A percentile compares a stretch with the other conserved stretches of the same genome.
These are phyloP conservation scores for Mycteria americana DNA, from an alignment of 2,797 vertebrate species.

Conservation along the genomic window DNA sequence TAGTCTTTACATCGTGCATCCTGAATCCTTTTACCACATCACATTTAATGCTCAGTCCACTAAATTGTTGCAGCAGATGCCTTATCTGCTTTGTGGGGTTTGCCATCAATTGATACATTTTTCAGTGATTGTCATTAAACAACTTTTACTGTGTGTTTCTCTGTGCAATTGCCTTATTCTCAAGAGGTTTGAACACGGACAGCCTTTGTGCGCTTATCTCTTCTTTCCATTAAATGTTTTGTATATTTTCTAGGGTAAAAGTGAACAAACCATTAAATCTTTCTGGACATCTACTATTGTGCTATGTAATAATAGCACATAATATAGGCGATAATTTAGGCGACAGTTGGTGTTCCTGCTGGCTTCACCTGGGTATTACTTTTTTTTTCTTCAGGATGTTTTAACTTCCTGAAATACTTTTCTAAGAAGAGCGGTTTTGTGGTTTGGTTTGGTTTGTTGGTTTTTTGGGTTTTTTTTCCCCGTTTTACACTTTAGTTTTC, in stretches of 20 bases:
- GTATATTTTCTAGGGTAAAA: not conserved
- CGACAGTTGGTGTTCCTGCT: not conserved
- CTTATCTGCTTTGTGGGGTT: slow-evolving; percentile 1
- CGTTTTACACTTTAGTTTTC: not conserved
- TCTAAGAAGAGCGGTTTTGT: not conserved
- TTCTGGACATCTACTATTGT: not conserved
- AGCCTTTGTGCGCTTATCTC: not conserved
- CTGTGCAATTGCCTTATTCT: slow-evolving; percentile 3
- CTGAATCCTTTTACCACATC: not conserved
- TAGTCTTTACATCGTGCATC: not conserved
- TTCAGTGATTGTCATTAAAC: not conserved
- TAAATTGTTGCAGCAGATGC: not conserved
- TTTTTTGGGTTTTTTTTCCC: not conserved
- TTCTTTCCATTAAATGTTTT: not conserved
- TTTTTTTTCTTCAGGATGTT: not conserved
- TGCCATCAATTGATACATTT: not conserved
- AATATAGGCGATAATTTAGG: not conserved
- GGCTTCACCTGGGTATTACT: not conserved
- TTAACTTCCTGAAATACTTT: not conserved
- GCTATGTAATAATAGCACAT: too few relatives aligned
- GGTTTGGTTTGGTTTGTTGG: not conserved
- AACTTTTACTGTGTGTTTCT: not conserved
- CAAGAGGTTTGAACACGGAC: slow-evolving; percentile 5
- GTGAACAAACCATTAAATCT: not conserved
- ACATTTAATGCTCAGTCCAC: not conserved